phyloP scores from a whole-genome alignment of 2,888 invertebrate species.

The Ochropleura plecta region DNA sequence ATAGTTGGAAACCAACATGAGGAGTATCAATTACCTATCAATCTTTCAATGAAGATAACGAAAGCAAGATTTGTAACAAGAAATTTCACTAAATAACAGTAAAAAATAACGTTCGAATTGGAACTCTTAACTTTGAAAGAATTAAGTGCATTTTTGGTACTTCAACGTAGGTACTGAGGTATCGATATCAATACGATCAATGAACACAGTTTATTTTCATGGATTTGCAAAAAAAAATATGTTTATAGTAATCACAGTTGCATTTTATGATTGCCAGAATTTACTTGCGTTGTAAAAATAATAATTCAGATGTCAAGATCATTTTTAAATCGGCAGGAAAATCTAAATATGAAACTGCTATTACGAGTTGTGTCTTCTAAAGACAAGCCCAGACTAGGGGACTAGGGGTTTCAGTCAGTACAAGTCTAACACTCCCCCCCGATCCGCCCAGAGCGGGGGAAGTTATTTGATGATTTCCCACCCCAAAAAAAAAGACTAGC shows the following conservation, averaged over 20 bases:
- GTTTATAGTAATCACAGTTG: slow-evolving; percentile 10
- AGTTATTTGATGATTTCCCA: too few relatives aligned
- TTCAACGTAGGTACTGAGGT: not conserved
- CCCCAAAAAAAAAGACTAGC: too few relatives aligned
- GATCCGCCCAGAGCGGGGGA: too few relatives aligned
- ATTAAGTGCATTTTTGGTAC: not conserved
- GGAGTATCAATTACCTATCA: slow-evolving; percentile 27
- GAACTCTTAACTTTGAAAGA: not conserved
- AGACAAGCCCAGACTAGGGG: not conserved
- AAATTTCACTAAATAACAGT: not conserved
- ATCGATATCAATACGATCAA: slow-evolving; percentile 2
- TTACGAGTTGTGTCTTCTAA: not conserved
- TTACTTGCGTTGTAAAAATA: slow-evolving; percentile 4
- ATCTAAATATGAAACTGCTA: not conserved
- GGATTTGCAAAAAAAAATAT: slow-evolving; percentile 17
- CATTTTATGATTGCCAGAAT: slow-evolving; percentile 5
- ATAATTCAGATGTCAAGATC: not conserved
- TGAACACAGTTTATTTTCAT: slow-evolving; percentile 7
- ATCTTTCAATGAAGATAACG: slow-evolving; percentile 9
- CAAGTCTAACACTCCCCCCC: too few relatives aligned
- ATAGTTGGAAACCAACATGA: slow-evolving; percentile 23
- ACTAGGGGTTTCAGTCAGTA: too few relatives aligned
- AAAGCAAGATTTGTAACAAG: slow-evolving; percentile 3
- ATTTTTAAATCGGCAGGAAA: slow-evolving; percentile 1
- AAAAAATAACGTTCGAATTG: not conserved